Percentiles rank a stretch among this genome's conserved stretches.
phyloP scores from a whole-genome alignment of 1,140 invertebrate species.

The Batillaria attramentaria region DNA sequence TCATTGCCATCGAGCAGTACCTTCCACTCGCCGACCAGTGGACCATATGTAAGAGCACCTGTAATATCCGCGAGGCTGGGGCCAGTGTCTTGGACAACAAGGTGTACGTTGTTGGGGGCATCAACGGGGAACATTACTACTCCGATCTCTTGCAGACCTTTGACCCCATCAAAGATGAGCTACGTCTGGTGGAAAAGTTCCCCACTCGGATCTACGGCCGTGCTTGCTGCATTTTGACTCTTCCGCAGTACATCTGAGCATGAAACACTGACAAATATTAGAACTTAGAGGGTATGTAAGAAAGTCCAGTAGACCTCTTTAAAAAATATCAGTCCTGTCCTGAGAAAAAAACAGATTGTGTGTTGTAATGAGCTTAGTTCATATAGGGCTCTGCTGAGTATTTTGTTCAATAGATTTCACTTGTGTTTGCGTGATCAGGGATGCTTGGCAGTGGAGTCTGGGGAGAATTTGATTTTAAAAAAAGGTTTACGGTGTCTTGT shows the following conservation, averaged over 20 bases:
- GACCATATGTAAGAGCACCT: conserved; percentile 59
- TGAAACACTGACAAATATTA: too few species aligned
- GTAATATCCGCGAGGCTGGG: conserved; percentile 68
- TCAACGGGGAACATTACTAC: conserved; percentile 67
- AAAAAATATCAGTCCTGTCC: too few species aligned
- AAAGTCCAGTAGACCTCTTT: too few species aligned
- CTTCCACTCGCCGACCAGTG: conserved; percentile 62
- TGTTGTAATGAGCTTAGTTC: too few species aligned
- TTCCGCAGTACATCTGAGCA: conserved; percentile 53
- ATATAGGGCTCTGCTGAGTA: too few species aligned
- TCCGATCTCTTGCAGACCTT: conserved; percentile 62
- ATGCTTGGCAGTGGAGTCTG: too few species aligned
- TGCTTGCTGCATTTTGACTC: conserved; percentile 64
- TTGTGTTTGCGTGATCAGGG: too few species aligned
- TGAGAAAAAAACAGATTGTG: too few species aligned
- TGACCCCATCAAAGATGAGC: conserved; percentile 54
- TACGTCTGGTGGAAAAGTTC: conserved; percentile 62
- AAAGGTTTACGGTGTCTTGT: too few species aligned
- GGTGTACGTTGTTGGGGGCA: conserved; percentile 68
- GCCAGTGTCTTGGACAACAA: conserved; percentile 61
- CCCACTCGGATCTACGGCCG: conserved; percentile 62
- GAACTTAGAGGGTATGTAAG: too few species aligned
- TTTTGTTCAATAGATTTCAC: too few species aligned
- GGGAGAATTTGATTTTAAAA: too few species aligned
- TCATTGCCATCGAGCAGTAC: conserved; percentile 65